These are phyloP conservation scores for Ophioderma brevispina DNA, from an alignment of 35 echinoderm and acorn worm genomes.

Conservation along the genomic window DNA sequence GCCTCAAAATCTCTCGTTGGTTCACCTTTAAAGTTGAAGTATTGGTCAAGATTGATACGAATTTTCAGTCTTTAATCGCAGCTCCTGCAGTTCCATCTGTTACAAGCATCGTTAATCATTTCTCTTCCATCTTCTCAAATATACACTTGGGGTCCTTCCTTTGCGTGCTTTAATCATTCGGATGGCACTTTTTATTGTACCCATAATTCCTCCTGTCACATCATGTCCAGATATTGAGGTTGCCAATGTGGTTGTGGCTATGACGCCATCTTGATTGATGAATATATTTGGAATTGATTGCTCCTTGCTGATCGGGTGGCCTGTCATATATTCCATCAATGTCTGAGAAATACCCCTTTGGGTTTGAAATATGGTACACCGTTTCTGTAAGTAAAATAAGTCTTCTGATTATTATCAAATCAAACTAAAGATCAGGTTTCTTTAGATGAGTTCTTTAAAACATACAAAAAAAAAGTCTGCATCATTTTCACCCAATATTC, in stretches of 20 bases:
- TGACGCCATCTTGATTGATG: slow-evolving; percentile 29
- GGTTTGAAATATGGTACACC: slow-evolving; percentile 65
- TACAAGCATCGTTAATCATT: too few species aligned
- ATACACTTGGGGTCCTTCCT: not conserved
- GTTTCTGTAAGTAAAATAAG: slow-evolving; percentile 46
- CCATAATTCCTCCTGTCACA: slow-evolving; percentile 76
- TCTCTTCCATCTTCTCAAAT: too few species aligned
- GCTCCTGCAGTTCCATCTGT: too few species aligned
- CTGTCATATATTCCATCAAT: slow-evolving; percentile 68
- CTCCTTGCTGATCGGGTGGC: slow-evolving; percentile 50
- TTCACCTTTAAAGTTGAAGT: too few species aligned
- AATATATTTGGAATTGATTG: slow-evolving; percentile 55
- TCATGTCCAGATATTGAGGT: slow-evolving; percentile 63
- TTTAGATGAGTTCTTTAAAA: too few species aligned
- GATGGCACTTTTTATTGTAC: slow-evolving; percentile 54
- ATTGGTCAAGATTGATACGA: too few species aligned
- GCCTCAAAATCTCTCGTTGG: too few species aligned
- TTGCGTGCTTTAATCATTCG: not conserved
- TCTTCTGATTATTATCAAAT: too few species aligned
- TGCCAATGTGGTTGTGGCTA: slow-evolving; percentile 40
- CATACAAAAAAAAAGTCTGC: too few species aligned
- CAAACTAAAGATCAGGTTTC: too few species aligned
- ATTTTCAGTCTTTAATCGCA: too few species aligned
- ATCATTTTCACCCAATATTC: too few species aligned
- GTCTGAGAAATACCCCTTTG: slow-evolving; percentile 76